Evolutionary conservation across 2,888 invertebrate species (phyloP).

Genomic region (Tetragonisca angustula): DNA sequence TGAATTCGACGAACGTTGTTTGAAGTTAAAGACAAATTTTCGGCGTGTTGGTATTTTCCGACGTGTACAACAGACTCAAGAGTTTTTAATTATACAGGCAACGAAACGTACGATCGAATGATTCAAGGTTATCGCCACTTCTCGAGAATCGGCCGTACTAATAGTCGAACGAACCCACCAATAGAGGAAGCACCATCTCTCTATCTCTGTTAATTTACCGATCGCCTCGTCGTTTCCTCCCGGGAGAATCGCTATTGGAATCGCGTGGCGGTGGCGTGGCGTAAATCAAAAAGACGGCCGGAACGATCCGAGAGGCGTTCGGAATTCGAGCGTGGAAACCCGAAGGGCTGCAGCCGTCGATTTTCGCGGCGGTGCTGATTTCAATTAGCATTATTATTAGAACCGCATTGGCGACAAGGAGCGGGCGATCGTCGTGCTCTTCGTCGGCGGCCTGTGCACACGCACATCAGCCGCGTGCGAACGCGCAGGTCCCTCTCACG

Average conservation of each 20-base stretch:
- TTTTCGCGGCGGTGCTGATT: conserved; percentile 75
- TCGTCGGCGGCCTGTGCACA: conserved; percentile 49
- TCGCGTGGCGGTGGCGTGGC: not conserved
- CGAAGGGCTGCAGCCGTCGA: conserved; percentile 62
- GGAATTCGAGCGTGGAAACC: conserved; percentile 63
- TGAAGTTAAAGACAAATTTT: no score
- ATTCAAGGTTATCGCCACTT: no score
- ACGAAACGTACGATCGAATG: no score
- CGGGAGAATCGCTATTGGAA: not conserved
- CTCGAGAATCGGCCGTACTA: no score
- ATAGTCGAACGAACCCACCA: no score
- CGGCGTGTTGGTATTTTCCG: no score
- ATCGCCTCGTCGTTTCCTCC: no score
- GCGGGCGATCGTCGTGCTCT: conserved; percentile 61
- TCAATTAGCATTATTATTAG: conserved; percentile 82
- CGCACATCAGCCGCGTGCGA: conserved; percentile 53
- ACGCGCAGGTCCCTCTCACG: conserved; percentile 74
- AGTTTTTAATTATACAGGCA: no score
- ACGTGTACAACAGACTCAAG: no score
- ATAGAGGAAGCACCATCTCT: no score
- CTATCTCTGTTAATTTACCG: no score
- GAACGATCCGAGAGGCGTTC: conserved; percentile 44
- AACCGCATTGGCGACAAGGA: conserved; percentile 74
- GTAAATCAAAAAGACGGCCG: conserved; percentile 30
- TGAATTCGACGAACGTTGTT: no score